These are phyloP conservation scores for Eurystomus glaucurus DNA, from an alignment of 2,797 vertebrate species.

Conservation along the genomic window DNA sequence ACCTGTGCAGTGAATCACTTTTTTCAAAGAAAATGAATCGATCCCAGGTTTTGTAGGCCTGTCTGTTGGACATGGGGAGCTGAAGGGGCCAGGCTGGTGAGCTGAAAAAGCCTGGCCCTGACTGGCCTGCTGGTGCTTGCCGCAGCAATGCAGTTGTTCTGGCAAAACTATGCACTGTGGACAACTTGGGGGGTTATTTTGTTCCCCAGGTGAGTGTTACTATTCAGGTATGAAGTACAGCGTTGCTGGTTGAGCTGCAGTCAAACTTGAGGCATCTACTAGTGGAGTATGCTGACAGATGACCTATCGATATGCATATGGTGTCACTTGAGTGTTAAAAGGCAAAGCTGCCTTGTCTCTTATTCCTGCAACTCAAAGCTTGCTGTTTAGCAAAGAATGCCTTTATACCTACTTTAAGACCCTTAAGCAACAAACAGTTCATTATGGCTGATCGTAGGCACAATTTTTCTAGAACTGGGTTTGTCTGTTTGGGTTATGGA, in stretches of 20 bases:
- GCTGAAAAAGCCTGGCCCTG: neutral
- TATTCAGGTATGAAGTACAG: neutral
- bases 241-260: neutral
- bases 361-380: neutral
- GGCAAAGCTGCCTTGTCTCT: neutral
- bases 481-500: neutral
- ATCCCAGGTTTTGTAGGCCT: neutral
- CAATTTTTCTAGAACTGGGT: neutral
- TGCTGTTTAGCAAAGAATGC: neutral
- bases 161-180: neutral
- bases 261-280: neutral
- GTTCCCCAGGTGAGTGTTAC: neutral
- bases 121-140: neutral
- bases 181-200: fast-evolving
- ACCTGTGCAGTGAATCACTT: neutral
- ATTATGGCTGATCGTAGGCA: neutral
- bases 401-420: neutral
- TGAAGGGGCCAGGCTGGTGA: neutral
- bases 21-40: fast-evolving
- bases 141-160: neutral
- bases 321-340: neutral
- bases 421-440: neutral
- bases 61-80: neutral
- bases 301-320: neutral
- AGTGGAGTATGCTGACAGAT: neutral